Evolutionary conservation across 2,797 vertebrate species (phyloP).

Genomic region (Kryptopterus vitreolus): DNA sequence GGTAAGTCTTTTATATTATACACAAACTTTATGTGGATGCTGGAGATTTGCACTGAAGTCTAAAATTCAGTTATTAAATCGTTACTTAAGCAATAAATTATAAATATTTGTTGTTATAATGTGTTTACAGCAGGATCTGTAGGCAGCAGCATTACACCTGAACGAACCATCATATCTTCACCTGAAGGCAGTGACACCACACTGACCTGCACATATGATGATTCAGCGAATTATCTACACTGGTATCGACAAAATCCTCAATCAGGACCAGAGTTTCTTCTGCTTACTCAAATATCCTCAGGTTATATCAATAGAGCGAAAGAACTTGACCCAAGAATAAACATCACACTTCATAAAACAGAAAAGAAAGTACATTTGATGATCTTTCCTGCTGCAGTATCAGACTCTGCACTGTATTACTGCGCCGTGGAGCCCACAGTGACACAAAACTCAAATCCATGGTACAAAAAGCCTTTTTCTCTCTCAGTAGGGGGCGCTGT

Average conservation of each 20-base stretch:
- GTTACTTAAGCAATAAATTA: not conserved
- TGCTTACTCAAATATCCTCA: not conserved
- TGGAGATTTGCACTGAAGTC: not conserved
- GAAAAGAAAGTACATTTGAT: not conserved
- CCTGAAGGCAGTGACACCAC: conserved; percentile 13
- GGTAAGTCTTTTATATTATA: not conserved
- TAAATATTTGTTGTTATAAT: not conserved
- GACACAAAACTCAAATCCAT: not conserved
- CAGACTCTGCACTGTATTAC: conserved; percentile 4
- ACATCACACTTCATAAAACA: not conserved
- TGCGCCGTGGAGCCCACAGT: not conserved
- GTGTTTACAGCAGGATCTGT: not conserved
- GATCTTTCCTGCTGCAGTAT: not conserved
- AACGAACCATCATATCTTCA: not conserved
- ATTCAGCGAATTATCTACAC: not conserved
- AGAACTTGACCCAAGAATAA: not conserved
- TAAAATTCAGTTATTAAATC: not conserved
- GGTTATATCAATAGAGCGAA: not conserved
- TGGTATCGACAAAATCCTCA: conserved; percentile 43
- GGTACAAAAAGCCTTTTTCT: not conserved
- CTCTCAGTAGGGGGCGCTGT: not conserved
- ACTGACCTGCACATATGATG: conserved; percentile 39
- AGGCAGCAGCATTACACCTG: conserved; percentile 19
- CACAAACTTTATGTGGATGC: not conserved
- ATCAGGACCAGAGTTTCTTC: conserved; percentile 36